Percentiles rank a stretch among this genome's conserved stretches.
Conservation (phyloP, 2,888 invertebrate genomes). For the Caenorhabditis macrosperma region DNA sequence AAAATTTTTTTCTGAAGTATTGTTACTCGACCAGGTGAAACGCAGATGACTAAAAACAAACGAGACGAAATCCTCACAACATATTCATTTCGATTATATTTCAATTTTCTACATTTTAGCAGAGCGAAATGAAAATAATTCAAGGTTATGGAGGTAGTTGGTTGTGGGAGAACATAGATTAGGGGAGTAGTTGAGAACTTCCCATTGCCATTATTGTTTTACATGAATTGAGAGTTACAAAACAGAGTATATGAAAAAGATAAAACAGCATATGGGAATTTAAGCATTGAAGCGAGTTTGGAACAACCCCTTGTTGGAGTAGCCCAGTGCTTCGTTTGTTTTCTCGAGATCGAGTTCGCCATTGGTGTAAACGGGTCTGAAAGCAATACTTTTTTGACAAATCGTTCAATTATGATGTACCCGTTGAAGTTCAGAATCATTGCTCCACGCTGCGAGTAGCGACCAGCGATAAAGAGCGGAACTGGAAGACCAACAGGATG, state of each 20-base stretch:
- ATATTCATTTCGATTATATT: background rate
- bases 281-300: constrained; percentile 42
- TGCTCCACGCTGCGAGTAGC: constrained; percentile 56
- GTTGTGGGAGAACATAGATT: too few species aligned
- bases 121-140: background rate
- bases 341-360: constrained; percentile 12
- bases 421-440: constrained; percentile 17
- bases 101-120: background rate
- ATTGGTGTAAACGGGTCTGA: constrained; percentile 7
- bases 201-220: too few species aligned
- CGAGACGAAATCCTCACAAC: too few species aligned
- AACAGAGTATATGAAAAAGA: too few species aligned
- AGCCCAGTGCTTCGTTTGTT: constrained; percentile 19
- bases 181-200: background rate
- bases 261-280: background rate
- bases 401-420: background rate
- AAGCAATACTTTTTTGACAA: background rate
- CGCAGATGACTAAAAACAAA: too few species aligned
- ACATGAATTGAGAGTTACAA: too few species aligned
- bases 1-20: too few species aligned
- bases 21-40: too few species aligned
- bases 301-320: constrained; percentile 3
- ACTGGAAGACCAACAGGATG: constrained; percentile 53
- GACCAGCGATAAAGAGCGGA: constrained; percentile 58
- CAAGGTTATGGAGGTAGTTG: background rate